Evolutionary conservation across 1,140 invertebrate species (phyloP).

Genomic region (Neoseiulus cucumeris): DNA sequence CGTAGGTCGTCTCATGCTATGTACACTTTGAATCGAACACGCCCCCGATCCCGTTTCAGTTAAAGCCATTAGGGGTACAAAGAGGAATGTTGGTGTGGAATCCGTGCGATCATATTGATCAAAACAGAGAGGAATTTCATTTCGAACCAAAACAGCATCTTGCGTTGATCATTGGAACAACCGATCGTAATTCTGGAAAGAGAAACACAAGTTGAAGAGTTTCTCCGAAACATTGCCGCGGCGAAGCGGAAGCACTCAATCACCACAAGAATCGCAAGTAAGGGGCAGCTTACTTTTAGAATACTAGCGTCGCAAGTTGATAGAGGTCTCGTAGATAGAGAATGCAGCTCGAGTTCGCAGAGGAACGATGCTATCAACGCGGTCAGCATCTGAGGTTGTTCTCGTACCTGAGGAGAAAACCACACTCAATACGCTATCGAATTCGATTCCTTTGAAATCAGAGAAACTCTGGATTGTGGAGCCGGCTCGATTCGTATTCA

Average conservation of each 20-base stretch:
- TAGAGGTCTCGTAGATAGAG: neutral
- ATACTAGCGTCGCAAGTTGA: conserved; percentile 8
- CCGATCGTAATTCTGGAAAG: neutral
- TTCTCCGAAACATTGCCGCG: neutral
- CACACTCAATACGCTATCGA: neutral
- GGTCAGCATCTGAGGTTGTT: neutral
- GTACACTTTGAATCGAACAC: too few relatives aligned
- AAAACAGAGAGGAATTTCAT: too few relatives aligned
- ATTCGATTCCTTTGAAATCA: neutral
- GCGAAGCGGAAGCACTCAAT: neutral
- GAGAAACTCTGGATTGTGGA: neutral
- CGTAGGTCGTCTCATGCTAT: too few relatives aligned
- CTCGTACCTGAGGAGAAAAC: neutral
- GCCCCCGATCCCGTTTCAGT: too few relatives aligned
- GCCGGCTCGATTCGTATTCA: neutral
- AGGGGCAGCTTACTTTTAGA: neutral
- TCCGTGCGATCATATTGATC: too few relatives aligned
- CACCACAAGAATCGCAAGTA: neutral
- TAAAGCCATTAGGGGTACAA: too few relatives aligned
- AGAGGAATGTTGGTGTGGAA: too few relatives aligned
- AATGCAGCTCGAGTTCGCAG: conserved; percentile 5
- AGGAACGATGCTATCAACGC: neutral
- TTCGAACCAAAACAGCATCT: too few relatives aligned
- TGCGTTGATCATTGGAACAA: neutral
- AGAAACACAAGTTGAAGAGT: neutral